These are phyloP conservation scores for Hydropsyche tenuis DNA, from an alignment of 1,140 invertebrate species.

Conservation along the genomic window DNA sequence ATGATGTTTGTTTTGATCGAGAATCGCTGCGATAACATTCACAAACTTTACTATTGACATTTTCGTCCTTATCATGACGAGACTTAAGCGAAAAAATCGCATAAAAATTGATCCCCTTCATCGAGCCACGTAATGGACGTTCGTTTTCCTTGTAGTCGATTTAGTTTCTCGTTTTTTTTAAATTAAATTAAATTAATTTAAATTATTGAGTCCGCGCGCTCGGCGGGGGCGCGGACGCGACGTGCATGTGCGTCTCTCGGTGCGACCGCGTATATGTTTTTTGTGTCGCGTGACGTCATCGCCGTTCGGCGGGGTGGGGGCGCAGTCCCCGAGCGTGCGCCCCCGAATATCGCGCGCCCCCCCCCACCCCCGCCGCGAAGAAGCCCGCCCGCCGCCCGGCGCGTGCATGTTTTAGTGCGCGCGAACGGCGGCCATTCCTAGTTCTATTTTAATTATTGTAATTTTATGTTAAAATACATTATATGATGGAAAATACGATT, in stretches of 20 bases:
- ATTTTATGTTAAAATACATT: neutral
- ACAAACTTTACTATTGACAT: no score
- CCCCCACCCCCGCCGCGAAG: neutral
- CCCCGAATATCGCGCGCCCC: neutral
- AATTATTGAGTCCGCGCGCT: conserved; percentile 2
- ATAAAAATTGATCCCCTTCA: no score
- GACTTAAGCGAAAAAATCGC: no score
- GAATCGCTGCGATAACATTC: no score
- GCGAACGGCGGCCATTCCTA: conserved; percentile 22
- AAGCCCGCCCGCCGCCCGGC: neutral
- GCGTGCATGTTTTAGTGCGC: conserved; percentile 29
- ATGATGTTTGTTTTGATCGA: no score
- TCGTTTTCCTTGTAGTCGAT: conserved; percentile 14
- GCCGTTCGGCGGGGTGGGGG: neutral
- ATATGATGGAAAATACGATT: conserved; percentile 1
- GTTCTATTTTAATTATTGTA: conserved; percentile 23
- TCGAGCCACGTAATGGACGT: neutral
- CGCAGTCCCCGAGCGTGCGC: neutral
- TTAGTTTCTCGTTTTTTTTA: conserved; percentile 8
- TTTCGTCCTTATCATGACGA: no score
- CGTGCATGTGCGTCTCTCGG: conserved; percentile 10
- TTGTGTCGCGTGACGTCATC: conserved; percentile 22
- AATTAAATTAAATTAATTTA: no score
- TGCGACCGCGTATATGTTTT: conserved; percentile 23
- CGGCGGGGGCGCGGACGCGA: conserved; percentile 17